Conservation (phyloP, 2,113 vertebrate genomes). For the Melozone crissalis region DNA sequence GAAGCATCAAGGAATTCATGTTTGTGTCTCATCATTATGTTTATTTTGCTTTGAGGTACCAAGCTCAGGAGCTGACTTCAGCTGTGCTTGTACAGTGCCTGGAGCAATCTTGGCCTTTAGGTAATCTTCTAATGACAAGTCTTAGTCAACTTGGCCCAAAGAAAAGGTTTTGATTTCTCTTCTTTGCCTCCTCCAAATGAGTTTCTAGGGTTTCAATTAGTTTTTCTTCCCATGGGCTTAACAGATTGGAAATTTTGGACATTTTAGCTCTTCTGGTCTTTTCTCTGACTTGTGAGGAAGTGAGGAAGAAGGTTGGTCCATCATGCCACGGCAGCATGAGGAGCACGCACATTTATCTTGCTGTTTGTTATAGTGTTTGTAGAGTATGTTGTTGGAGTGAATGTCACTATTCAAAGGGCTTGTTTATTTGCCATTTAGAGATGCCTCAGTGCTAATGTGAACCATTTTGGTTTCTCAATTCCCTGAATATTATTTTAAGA, state of each 20-base stretch:
- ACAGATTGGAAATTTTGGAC: background rate
- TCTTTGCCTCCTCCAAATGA: background rate
- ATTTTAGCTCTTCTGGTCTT: background rate
- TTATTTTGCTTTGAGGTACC: background rate
- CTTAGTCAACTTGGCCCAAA: background rate
- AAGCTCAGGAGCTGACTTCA: background rate
- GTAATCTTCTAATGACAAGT: background rate
- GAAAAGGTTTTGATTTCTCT: background rate
- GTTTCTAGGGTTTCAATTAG: background rate
- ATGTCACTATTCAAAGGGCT: background rate
- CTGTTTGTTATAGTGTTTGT: background rate
- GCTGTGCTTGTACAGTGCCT: background rate
- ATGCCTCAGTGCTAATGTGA: slow-evolving; percentile 2
- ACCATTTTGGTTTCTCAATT: slow-evolving; percentile 43
- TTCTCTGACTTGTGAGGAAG: background rate
- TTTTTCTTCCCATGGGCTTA: background rate
- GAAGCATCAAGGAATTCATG: background rate
- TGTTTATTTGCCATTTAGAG: slow-evolving; percentile 39
- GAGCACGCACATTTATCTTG: background rate
- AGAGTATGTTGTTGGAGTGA: background rate
- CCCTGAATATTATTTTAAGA: slow-evolving; percentile 34
- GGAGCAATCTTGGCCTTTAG: background rate
- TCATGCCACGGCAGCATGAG: rapidly evolving
- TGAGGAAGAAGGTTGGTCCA: background rate
- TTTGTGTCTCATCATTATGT: background rate